These are phyloP conservation scores for Picathartes gymnocephalus DNA, from an alignment of 2,113 vertebrate genomes.

Conservation along the genomic window DNA sequence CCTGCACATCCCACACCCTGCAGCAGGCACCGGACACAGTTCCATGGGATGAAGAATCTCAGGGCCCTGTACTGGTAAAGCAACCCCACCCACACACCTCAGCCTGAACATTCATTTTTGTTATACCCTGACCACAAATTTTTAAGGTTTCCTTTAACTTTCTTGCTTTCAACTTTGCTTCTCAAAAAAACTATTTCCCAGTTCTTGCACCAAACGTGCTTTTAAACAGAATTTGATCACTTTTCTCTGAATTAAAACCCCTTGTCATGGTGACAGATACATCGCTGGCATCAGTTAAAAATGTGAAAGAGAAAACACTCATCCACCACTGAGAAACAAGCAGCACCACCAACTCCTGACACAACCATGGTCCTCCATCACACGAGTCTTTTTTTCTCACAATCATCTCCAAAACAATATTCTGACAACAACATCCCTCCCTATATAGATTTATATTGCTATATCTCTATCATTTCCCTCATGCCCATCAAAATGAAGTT, in stretches of 20 bases:
- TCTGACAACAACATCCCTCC: background rate
- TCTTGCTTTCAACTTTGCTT: background rate
- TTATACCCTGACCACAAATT: background rate
- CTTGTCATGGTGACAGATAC: background rate
- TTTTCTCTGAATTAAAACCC: background rate
- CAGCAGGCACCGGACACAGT: background rate
- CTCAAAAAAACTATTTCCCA: background rate
- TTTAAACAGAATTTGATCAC: background rate
- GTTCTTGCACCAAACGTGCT: background rate
- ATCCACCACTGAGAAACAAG: background rate
- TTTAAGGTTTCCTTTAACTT: background rate
- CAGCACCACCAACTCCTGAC: background rate
- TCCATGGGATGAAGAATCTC: background rate
- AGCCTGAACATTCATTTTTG: background rate
- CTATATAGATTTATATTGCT: constrained; percentile 11
- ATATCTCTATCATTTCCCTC: constrained; percentile 45
- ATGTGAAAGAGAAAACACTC: background rate
- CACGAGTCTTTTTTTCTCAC: background rate
- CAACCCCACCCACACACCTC: background rate
- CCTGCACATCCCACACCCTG: background rate
- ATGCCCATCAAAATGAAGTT: constrained; percentile 6
- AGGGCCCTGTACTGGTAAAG: background rate
- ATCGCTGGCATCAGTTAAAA: background rate
- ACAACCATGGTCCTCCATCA: background rate
- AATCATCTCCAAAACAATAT: background rate